Base-by-base conservation (phyloP, 2,888 invertebrate genomes). In the Ephialtes manifestator region DNA sequence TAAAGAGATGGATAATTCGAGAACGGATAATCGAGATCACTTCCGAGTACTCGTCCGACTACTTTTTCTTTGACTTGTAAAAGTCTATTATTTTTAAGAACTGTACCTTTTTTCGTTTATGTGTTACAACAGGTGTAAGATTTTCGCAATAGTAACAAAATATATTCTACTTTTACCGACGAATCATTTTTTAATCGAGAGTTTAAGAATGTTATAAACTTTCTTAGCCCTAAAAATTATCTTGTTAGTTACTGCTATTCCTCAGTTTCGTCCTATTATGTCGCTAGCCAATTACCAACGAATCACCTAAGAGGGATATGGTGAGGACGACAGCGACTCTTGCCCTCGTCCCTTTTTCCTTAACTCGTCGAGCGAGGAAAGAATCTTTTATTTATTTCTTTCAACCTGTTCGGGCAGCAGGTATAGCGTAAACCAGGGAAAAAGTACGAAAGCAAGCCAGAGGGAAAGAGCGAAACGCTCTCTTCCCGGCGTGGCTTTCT, bases 401-500 rank as follows among this genome's bases (percentile, higher is more conserved):
- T n/a, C 18, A 39, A 35, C 31, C 35, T 35, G 51, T 35, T 65
- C 70, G 48, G 28, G 35, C 13, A 67, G 31, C 15, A 18, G 51
- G 18, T n/a, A 39, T 18, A 71, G 48, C 20, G 28, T 4, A 15
- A 39, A 68, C 18, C 15, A 31, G 28, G 48, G 15, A 71, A 60
- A 71, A 63, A 48, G 46, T 48, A 18, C 46, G 13, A 60, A 20
- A 63, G 60, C 20, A 63, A 60, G 65, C 70, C 31, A 65, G 78
- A 83, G 81, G 74, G 67, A 60, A 48, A 48, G 20, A 28, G 48
- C 67, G 78, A 78, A 65, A 43, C 72, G 70, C 70, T 72, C 84
- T 86, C 88, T 87, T 85, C 85, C 85, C 83, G 81, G 70, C 67
- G 84, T 81, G 83, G 76, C 70, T 60, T 85, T 84, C 89, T 88